phyloP scores from a whole-genome alignment of 2,113 vertebrate species.

The Lates calcarifer region DNA sequence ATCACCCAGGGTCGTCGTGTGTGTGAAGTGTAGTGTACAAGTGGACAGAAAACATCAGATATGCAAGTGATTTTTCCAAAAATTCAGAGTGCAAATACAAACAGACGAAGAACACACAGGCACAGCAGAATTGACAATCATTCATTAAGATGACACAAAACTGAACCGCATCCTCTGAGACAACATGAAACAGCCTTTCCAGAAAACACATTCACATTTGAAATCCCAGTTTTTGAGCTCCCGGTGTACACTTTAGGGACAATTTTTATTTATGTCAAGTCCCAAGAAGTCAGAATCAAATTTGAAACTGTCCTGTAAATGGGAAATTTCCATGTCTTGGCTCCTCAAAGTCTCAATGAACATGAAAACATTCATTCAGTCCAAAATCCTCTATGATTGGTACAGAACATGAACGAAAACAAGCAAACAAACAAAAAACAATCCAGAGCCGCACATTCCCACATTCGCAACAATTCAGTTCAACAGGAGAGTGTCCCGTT shows the following conservation, averaged over 20 bases:
- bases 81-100: constrained; percentile 81
- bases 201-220: constrained; percentile 74
- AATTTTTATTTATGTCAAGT: constrained; percentile 30
- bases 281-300: constrained; percentile 31
- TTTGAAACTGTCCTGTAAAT: constrained; percentile 33
- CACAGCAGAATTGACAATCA: constrained; percentile 81
- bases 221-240: constrained; percentile 45
- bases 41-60: constrained; percentile 74
- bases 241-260: constrained; percentile 16
- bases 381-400: constrained; percentile 42
- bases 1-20: not conserved
- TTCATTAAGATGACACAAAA: constrained; percentile 77
- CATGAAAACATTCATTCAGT: constrained; percentile 45
- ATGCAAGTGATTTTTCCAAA: constrained; percentile 68
- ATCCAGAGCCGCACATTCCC: constrained; percentile 49
- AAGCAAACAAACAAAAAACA: not conserved
- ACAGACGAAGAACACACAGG: constrained; percentile 79
- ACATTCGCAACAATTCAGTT: constrained; percentile 62
- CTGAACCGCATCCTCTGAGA: constrained; percentile 61
- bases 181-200: constrained; percentile 61
- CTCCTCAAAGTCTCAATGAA: constrained; percentile 31
- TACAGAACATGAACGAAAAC: constrained; percentile 22
- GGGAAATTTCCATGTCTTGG: constrained; percentile 10
- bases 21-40: constrained; percentile 56
- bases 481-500: constrained; percentile 21